phyloP scores from a whole-genome alignment of 2,113 vertebrate species.

The Clupea harengus region DNA sequence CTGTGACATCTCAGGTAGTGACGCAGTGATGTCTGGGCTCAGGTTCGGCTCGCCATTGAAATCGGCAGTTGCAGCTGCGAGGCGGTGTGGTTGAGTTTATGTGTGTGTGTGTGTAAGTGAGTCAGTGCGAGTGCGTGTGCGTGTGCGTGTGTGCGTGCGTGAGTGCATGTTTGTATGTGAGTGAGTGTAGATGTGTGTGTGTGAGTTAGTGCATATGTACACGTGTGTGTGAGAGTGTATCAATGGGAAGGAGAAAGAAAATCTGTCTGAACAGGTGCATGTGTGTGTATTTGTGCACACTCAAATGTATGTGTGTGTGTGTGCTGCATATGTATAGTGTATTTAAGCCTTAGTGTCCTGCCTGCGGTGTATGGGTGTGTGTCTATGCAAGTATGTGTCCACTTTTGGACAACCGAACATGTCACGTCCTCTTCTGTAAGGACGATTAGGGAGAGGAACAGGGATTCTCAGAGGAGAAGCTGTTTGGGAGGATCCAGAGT shows the following conservation, averaged over 20 bases:
- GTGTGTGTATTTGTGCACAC: background rate
- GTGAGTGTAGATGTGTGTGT: background rate
- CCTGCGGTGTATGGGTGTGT: no score
- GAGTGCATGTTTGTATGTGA: background rate
- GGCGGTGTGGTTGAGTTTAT: background rate
- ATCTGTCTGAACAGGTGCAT: background rate
- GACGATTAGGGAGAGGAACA: background rate
- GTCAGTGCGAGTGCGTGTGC: background rate
- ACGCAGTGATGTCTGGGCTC: background rate
- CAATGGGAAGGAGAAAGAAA: background rate
- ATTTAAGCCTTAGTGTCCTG: no score
- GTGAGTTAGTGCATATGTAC: background rate
- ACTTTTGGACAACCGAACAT: background rate
- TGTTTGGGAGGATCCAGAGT: background rate
- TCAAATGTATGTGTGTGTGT: no score
- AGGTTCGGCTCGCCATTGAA: conserved; percentile 46
- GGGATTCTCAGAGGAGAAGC: background rate
- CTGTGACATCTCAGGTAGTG: conserved; percentile 25
- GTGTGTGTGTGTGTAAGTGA: background rate
- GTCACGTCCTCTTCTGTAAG: background rate
- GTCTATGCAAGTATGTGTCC: background rate
- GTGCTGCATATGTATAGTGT: no score
- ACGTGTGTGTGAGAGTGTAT: background rate
- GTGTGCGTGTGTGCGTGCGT: background rate
- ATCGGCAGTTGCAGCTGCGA: conserved; percentile 39